phyloP scores from a whole-genome alignment of 92 coral and sea anemone genomes.

The Zoanthus sansibaricus region DNA sequence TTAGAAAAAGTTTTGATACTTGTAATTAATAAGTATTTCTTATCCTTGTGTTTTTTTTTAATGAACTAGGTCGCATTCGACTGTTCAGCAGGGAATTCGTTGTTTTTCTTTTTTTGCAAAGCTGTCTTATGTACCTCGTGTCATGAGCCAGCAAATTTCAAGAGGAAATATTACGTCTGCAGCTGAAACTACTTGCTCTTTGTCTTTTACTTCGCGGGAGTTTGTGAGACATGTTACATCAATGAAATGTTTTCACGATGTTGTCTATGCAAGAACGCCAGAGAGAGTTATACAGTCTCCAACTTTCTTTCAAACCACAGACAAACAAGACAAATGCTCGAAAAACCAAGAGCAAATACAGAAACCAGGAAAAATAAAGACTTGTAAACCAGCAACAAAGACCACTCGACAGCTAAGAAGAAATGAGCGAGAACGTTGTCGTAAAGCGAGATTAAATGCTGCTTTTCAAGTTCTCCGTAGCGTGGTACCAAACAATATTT shows the following conservation, averaged over 20 bases:
- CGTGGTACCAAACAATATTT: conserved; percentile 81
- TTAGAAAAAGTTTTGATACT: background rate
- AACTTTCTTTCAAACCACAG: conserved; percentile 24
- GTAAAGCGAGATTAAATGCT: conserved; percentile 94
- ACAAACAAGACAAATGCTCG: conserved; percentile 52
- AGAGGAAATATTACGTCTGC: conserved; percentile 25
- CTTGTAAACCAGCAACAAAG: conserved; percentile 56
- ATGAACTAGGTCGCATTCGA: conserved; percentile 13
- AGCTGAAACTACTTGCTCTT: conserved; percentile 20
- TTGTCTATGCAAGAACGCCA: conserved; percentile 36
- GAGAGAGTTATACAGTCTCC: background rate
- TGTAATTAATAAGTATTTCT: background rate
- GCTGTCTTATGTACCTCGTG: background rate
- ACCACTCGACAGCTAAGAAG: conserved; percentile 90
- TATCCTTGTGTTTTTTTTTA: background rate
- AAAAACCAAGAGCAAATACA: conserved; percentile 45
- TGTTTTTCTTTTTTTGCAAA: background rate
- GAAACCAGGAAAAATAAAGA: conserved; percentile 51
- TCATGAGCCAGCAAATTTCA: conserved; percentile 22
- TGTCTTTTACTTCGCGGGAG: conserved; percentile 33
- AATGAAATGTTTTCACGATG: conserved; percentile 62
- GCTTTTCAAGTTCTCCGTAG: conserved; percentile 96
- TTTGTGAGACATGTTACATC: conserved; percentile 42
- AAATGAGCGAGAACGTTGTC: conserved; percentile 95
- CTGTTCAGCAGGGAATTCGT: background rate